Percentiles rank a stretch among this genome's conserved stretches.
Conservation (phyloP, 2,888 invertebrate species). For the Tetramorium bicarinatum region DNA sequence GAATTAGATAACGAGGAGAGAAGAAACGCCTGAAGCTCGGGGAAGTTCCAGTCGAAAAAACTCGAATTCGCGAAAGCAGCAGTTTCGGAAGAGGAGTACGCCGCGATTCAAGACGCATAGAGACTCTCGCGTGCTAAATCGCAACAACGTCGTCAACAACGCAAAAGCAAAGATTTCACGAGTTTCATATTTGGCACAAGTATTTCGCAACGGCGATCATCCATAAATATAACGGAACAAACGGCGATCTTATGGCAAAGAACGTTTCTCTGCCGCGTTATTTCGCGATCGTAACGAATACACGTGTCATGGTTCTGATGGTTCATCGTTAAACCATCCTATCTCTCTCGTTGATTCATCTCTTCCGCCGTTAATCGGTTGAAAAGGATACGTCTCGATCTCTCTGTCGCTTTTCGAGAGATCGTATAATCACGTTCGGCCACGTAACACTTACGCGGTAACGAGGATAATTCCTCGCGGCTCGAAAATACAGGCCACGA, state of each 20-base stretch:
- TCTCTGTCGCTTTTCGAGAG: conserved; percentile 36
- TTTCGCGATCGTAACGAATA: neutral
- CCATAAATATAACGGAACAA: neutral
- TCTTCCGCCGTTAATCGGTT: conserved; percentile 31
- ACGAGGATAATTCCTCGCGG: conserved; percentile 70
- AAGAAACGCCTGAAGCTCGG: neutral
- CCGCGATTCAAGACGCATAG: conserved; percentile 2
- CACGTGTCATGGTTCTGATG: neutral
- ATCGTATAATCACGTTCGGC: conserved; percentile 45
- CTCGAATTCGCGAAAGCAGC: conserved; percentile 4
- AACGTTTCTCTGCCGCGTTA: neutral
- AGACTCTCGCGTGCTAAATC: conserved; percentile 14
- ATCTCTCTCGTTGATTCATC: neutral
- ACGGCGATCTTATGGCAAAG: neutral
- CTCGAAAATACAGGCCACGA: conserved; percentile 76
- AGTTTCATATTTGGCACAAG: neutral
- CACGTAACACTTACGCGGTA: conserved; percentile 71
- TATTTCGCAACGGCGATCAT: neutral
- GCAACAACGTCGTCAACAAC: neutral
- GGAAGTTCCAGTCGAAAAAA: neutral
- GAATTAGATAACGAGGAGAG: conserved; percentile 6
- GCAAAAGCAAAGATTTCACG: neutral
- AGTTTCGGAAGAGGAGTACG: neutral
- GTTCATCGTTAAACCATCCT: conserved; percentile 15
- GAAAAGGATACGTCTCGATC: conserved; percentile 11